A percentile compares a stretch with the other conserved stretches of the same genome.
Evolutionary conservation across 2,797 vertebrate genomes (phyloP).

Genomic region (Lycodopsis pacificus): DNA sequence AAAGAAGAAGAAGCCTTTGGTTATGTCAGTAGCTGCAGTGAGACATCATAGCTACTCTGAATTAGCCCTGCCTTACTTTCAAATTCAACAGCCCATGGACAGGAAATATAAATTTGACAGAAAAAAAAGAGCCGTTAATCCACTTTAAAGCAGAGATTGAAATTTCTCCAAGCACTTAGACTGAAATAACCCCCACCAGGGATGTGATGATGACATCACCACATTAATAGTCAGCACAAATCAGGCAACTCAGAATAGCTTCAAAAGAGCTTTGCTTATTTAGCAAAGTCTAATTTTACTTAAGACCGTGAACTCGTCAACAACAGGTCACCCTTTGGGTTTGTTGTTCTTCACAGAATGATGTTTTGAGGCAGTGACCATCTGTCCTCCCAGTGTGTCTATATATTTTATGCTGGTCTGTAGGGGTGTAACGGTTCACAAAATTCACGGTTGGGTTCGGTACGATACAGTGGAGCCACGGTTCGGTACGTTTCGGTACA

Average conservation of each 20-base stretch:
- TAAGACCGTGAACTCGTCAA: neutral
- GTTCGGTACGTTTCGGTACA: too few relatives aligned
- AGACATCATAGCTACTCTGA: slow-evolving; percentile 45
- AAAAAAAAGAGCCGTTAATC: slow-evolving; percentile 58
- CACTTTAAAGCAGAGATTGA: slow-evolving; percentile 51
- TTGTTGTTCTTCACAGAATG: slow-evolving; percentile 10
- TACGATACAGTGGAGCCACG: too few relatives aligned
- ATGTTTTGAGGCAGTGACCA: slow-evolving; percentile 27
- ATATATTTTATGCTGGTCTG: slow-evolving; percentile 31
- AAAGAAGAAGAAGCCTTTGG: slow-evolving; percentile 22
- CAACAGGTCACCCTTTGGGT: neutral
- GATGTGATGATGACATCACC: slow-evolving; percentile 44
- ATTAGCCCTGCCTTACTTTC: slow-evolving; percentile 43
- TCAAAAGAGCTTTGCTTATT: slow-evolving; percentile 16
- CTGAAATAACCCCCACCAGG: slow-evolving; percentile 51
- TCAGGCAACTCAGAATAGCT: slow-evolving; percentile 19
- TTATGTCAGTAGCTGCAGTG: slow-evolving; percentile 37
- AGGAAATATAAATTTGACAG: slow-evolving; percentile 55
- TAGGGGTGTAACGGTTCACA: too few relatives aligned
- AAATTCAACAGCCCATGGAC: slow-evolving; percentile 31
- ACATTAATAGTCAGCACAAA: slow-evolving; percentile 44
- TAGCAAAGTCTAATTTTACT: neutral
- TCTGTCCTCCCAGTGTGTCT: slow-evolving; percentile 11
- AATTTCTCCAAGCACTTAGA: slow-evolving; percentile 48
- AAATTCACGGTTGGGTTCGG: too few relatives aligned